phyloP scores from a whole-genome alignment of 2,113 vertebrate species.

The Dicrurus megarhynchus region DNA sequence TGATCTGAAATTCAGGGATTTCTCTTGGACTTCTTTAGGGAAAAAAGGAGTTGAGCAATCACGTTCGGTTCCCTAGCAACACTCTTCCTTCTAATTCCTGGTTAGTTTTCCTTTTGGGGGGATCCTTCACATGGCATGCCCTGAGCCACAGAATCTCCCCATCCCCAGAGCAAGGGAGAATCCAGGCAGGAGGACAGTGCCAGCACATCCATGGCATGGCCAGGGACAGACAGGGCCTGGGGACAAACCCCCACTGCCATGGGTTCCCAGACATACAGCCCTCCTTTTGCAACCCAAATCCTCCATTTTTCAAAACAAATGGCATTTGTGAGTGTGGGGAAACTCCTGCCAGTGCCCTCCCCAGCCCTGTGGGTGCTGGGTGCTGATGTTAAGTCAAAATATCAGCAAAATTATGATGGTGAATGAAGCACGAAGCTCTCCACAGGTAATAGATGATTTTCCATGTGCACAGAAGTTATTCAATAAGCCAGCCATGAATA shows the following conservation, averaged over 20 bases:
- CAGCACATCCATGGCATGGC: accelerated
- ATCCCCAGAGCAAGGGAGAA: accelerated
- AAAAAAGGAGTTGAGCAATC: neutral
- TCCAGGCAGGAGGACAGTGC: neutral
- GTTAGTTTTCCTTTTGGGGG: neutral
- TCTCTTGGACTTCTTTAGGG: neutral
- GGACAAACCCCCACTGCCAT: accelerated
- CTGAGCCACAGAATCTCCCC: neutral
- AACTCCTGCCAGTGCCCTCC: neutral
- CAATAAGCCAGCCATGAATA: neutral
- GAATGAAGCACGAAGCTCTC: neutral
- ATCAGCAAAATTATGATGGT: neutral
- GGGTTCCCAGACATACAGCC: neutral
- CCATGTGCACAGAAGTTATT: neutral
- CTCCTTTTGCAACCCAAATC: neutral
- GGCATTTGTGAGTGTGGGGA: neutral
- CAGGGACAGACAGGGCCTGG: neutral
- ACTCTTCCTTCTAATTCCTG: neutral
- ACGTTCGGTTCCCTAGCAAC: conserved; percentile 54
- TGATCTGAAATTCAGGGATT: neutral
- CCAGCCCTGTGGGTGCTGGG: neutral
- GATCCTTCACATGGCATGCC: neutral
- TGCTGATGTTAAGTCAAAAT: neutral
- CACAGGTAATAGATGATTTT: neutral
- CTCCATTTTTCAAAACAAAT: neutral